Conservation (phyloP, 2,888 invertebrate species). For the Cantharis rustica region DNA sequence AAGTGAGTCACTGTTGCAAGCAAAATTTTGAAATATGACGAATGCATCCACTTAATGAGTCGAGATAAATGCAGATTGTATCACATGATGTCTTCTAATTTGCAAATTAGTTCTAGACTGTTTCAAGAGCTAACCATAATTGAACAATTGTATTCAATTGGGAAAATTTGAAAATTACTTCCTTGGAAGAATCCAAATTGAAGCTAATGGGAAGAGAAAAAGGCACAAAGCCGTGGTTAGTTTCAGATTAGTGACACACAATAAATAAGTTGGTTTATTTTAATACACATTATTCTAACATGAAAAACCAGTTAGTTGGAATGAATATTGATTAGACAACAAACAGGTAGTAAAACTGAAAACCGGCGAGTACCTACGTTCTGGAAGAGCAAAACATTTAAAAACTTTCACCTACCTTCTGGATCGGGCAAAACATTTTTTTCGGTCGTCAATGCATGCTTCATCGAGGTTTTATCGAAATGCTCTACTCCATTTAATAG, state of each 20-base stretch:
- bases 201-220: neutral
- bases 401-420: slow-evolving; percentile 57
- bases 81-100: neutral
- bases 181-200: neutral
- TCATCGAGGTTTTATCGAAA: slow-evolving; percentile 74
- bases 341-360: slow-evolving; percentile 1
- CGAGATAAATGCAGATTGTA: neutral
- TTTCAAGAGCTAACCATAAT: neutral
- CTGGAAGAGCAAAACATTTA: neutral
- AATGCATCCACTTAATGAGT: neutral
- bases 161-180: neutral
- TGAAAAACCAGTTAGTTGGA: neutral
- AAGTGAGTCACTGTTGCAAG: neutral
- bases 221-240: neutral
- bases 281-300: neutral
- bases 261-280: neutral
- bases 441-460: slow-evolving; percentile 74
- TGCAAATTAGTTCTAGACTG: neutral
- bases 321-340: neutral
- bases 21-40: neutral
- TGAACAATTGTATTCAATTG: neutral
- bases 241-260: neutral
- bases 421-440: slow-evolving; percentile 76
- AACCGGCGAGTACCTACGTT: neutral
- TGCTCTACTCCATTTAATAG: slow-evolving; percentile 73